A percentile compares a stretch with the other conserved stretches of the same genome.
These are phyloP conservation scores for Cassiopea xamachana DNA, from an alignment of 30 jellyfish, hydroid and myxozoan genomes.

Conservation along the genomic window DNA sequence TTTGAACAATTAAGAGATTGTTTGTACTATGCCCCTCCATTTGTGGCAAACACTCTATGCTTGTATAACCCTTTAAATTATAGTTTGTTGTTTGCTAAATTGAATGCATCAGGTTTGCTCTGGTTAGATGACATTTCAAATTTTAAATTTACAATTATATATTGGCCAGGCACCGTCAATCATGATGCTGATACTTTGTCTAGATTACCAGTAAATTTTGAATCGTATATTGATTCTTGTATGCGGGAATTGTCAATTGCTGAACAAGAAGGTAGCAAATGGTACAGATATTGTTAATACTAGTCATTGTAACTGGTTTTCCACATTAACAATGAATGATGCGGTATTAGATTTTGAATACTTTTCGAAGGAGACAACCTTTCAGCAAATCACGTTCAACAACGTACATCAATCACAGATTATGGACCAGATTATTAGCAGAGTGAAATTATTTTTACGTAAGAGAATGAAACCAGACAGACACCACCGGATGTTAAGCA, in stretches of 20 bases:
- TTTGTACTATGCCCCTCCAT: constrained; percentile 56
- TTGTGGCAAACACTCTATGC: constrained; percentile 21
- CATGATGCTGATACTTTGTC: constrained; percentile 26
- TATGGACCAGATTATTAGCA: constrained; percentile 15
- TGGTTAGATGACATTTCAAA: constrained; percentile 61
- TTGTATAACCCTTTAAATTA: constrained; percentile 50
- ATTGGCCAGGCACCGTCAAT: constrained; percentile 24
- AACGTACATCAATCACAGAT: constrained; percentile 1
- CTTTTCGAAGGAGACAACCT: neutral
- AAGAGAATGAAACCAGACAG: constrained; percentile 2
- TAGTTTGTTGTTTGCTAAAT: constrained; percentile 22
- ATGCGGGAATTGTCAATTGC: constrained; percentile 21
- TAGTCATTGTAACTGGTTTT: neutral
- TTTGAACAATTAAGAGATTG: constrained; percentile 60
- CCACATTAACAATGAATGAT: neutral
- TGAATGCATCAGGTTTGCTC: constrained; percentile 59
- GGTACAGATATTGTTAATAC: neutral
- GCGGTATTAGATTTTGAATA: neutral
- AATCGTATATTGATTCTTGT: constrained; percentile 4
- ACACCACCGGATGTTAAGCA: constrained; percentile 1
- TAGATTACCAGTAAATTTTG: constrained; percentile 17
- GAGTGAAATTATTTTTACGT: neutral
- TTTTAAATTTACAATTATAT: neutral
- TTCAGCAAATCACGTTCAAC: neutral
- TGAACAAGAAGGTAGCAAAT: neutral